Conservation (phyloP, 1,140 invertebrate species). For the Papilio helenus region DNA sequence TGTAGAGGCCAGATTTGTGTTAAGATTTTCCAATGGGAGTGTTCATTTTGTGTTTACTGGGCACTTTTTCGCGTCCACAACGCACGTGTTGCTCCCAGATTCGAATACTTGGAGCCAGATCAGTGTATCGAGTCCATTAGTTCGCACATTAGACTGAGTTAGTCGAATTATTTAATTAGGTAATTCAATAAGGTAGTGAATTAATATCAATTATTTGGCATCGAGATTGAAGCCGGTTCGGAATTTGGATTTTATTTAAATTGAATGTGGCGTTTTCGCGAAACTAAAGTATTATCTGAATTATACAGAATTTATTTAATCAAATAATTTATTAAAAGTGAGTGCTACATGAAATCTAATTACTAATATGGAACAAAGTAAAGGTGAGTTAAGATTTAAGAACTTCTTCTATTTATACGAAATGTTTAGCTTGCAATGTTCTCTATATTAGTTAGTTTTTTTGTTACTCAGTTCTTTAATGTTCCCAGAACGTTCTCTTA, state of each 20-base stretch:
- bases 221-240: conserved; percentile 64
- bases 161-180: conserved; percentile 82
- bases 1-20: conserved; percentile 42
- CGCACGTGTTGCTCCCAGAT: conserved; percentile 68
- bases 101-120: conserved; percentile 71
- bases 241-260: conserved; percentile 56
- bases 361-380: conserved; percentile 67
- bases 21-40: conserved; percentile 54
- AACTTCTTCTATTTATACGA: background rate
- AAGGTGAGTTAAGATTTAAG: conserved; percentile 65
- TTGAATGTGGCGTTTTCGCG: conserved; percentile 50
- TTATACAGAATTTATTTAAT: conserved; percentile 40
- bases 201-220: conserved; percentile 78
- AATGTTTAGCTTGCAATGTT: no score
- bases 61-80: conserved; percentile 57
- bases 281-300: conserved; percentile 47
- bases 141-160: conserved; percentile 80
- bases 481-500: no score
- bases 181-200: conserved; percentile 80
- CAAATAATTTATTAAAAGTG: conserved; percentile 45
- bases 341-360: conserved; percentile 33
- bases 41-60: conserved; percentile 57
- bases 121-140: conserved; percentile 77
- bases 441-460: no score
- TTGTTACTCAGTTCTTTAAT: no score